These are phyloP conservation scores for Belonocnema kinseyi DNA, from an alignment of 1,140 invertebrate genomes.

Conservation along the genomic window DNA sequence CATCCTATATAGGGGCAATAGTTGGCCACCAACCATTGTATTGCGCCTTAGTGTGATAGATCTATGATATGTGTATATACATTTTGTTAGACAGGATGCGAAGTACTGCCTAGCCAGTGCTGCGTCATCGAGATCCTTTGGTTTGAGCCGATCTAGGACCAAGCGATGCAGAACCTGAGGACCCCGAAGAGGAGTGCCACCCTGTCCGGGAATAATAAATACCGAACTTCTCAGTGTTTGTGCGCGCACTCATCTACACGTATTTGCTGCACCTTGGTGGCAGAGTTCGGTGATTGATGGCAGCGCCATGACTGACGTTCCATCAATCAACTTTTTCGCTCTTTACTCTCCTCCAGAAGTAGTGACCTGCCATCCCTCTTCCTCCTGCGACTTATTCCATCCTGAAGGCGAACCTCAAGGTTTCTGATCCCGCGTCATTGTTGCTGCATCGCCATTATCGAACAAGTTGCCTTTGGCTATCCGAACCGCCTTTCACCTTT, in stretches of 20 bases:
- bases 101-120: slow-evolving; percentile 59
- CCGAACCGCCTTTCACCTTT: slow-evolving; percentile 26
- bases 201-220: slow-evolving; percentile 72
- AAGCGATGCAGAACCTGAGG: slow-evolving; percentile 14
- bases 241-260: slow-evolving; percentile 46
- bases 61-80: neutral
- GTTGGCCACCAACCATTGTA: slow-evolving; percentile 27
- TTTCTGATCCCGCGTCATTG: slow-evolving; percentile 36
- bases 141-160: slow-evolving; percentile 46
- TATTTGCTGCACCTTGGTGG: slow-evolving; percentile 37
- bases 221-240: slow-evolving; percentile 43
- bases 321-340: slow-evolving; percentile 69
- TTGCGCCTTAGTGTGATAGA: slow-evolving; percentile 15
- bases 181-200: slow-evolving; percentile 41
- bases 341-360: slow-evolving; percentile 39
- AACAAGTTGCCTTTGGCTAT: slow-evolving; percentile 28
- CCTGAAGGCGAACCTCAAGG: neutral
- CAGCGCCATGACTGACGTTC: slow-evolving; percentile 73
- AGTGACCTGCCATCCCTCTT: slow-evolving; percentile 45
- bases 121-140: slow-evolving; percentile 66
- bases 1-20: slow-evolving; percentile 44
- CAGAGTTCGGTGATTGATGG: slow-evolving; percentile 71
- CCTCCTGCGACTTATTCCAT: slow-evolving; percentile 30
- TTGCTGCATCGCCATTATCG: slow-evolving; percentile 47
- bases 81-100: slow-evolving; percentile 36